A percentile compares a stretch with the other conserved stretches of the same genome.
phyloP scores from a whole-genome alignment of 2,888 invertebrate genomes.

The Thelaira solivaga region DNA sequence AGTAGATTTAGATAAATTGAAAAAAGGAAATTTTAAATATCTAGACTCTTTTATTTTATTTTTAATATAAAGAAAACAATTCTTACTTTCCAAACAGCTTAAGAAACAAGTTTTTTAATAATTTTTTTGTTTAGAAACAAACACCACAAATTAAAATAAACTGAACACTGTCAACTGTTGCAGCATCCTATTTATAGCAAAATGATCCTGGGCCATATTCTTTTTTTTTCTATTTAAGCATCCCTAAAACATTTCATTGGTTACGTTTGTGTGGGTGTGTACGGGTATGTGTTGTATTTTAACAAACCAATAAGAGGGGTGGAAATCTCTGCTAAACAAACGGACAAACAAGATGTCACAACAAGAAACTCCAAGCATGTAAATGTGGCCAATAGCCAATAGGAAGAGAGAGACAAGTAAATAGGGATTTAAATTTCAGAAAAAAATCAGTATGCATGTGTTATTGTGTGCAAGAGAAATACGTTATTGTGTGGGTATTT shows the following conservation, averaged over 20 bases:
- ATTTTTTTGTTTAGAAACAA: not conserved
- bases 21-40: not conserved
- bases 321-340: conserved; percentile 16
- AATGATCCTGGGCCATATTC: conserved; percentile 13
- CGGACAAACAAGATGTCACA: not conserved
- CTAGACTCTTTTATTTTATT: not conserved
- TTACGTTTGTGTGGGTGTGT: no score
- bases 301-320: conserved; percentile 15
- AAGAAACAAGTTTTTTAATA: not conserved
- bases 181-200: conserved; percentile 53
- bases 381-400: conserved; percentile 13
- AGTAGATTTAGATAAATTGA: no score
- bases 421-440: conserved; percentile 5
- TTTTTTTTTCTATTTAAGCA: not conserved
- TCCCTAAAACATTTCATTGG: conserved; percentile 47
- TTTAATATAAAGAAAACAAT: not conserved
- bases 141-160: conserved; percentile 36
- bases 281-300: not conserved
- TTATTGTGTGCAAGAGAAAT: not conserved
- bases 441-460: not conserved
- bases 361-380: conserved; percentile 5
- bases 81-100: not conserved
- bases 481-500: not conserved
- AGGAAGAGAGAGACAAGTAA: conserved; percentile 17
- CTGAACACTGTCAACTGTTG: conserved; percentile 42